Conservation (phyloP, 2,888 invertebrate species). For the Phlogophora meticulosa region DNA sequence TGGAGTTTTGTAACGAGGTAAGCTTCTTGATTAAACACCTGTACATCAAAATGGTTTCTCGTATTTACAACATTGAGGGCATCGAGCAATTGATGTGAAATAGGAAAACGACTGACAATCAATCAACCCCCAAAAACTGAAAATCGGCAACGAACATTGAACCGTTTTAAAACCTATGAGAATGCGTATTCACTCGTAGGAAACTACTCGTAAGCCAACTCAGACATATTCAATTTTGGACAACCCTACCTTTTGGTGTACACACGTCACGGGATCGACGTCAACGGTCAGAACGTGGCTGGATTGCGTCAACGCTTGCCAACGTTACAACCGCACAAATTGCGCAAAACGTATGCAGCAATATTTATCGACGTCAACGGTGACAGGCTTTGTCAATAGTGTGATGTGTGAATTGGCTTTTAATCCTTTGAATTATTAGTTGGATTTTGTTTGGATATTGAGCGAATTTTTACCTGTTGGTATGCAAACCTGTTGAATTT, state of each 20-base stretch:
- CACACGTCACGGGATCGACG: slow-evolving; percentile 30
- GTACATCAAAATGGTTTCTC: background rate
- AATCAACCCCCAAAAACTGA: background rate
- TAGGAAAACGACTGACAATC: background rate
- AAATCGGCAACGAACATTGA: background rate
- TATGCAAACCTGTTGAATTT: slow-evolving; percentile 12
- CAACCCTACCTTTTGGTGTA: slow-evolving; percentile 34
- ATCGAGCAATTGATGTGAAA: background rate
- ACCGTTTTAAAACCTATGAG: slow-evolving; percentile 2
- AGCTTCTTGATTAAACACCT: background rate
- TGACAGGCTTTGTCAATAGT: slow-evolving; percentile 41
- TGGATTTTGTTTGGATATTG: background rate
- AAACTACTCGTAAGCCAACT: slow-evolving; percentile 3
- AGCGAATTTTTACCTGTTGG: slow-evolving; percentile 14
- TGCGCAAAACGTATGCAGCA: slow-evolving; percentile 42
- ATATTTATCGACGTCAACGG: slow-evolving; percentile 49
- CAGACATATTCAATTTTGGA: slow-evolving; percentile 2
- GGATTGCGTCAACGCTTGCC: slow-evolving; percentile 23
- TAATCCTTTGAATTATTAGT: slow-evolving; percentile 33
- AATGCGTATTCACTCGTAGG: background rate
- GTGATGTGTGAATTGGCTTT: slow-evolving; percentile 48
- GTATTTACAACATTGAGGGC: too few species aligned
- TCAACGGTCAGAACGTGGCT: slow-evolving; percentile 18
- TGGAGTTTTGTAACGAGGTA: slow-evolving; percentile 28
- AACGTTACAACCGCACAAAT: slow-evolving; percentile 46